Conservation (phyloP, 2,888 invertebrate genomes). For the Agriopis leucophaearia region DNA sequence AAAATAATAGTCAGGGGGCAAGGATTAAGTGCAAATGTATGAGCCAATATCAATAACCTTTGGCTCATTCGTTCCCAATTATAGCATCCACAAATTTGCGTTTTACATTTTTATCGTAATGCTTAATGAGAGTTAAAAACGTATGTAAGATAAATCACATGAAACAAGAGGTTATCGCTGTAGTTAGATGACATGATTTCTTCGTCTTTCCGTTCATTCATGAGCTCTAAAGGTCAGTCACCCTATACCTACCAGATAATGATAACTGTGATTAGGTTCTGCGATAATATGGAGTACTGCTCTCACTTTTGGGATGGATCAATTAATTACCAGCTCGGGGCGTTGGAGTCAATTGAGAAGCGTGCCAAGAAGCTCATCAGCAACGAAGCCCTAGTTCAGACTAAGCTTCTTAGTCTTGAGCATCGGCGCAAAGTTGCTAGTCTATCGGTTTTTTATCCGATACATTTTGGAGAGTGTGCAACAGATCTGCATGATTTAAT, state of each 20-base stretch:
- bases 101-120: slow-evolving; percentile 3
- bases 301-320: too few relatives aligned
- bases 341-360: too few relatives aligned
- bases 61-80: slow-evolving; percentile 18
- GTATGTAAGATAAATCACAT: not conserved
- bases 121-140: slow-evolving; percentile 9
- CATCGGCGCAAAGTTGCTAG: too few relatives aligned
- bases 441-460: too few relatives aligned
- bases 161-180: slow-evolving; percentile 22
- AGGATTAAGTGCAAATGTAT: not conserved
- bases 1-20: not conserved
- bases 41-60: slow-evolving; percentile 5
- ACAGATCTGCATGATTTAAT: too few relatives aligned
- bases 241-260: slow-evolving; percentile 8
- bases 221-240: slow-evolving; percentile 9
- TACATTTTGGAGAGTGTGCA: too few relatives aligned
- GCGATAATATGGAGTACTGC: not conserved
- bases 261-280: slow-evolving; percentile 6
- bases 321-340: not conserved
- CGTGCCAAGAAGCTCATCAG: too few relatives aligned
- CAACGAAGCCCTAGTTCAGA: too few relatives aligned
- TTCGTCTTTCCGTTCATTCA: slow-evolving; percentile 19
- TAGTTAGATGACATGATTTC: slow-evolving; percentile 9
- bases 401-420: too few relatives aligned
- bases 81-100: slow-evolving; percentile 3